Evolutionary conservation across 2,888 invertebrate species (phyloP).

Genomic region (Troides helena): DNA sequence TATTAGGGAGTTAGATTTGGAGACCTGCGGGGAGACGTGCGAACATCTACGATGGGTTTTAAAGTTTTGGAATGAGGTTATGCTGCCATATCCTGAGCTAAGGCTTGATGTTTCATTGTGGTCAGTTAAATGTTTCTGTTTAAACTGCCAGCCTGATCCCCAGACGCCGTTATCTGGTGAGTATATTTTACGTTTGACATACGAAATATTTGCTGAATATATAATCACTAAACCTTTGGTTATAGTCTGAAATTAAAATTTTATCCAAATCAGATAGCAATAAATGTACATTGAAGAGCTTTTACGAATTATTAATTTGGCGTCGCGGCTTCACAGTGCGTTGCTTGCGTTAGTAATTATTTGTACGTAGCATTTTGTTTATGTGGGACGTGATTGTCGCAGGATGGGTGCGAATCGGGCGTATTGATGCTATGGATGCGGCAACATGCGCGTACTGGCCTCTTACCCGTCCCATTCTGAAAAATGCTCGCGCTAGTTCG

Average conservation of each 20-base stretch:
- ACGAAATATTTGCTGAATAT: no score
- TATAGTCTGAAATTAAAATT: neutral
- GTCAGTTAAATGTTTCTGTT: slow-evolving; percentile 62
- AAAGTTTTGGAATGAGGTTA: slow-evolving; percentile 65
- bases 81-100: slow-evolving; percentile 60
- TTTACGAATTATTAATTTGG: neutral
- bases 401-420: slow-evolving; percentile 74
- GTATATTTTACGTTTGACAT: slow-evolving; percentile 3
- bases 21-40: slow-evolving; percentile 58
- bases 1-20: slow-evolving; percentile 60
- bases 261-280: neutral
- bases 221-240: neutral
- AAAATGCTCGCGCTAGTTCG: slow-evolving; percentile 47
- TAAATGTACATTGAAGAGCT: neutral
- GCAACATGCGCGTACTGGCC: slow-evolving; percentile 62
- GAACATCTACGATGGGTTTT: slow-evolving; percentile 64
- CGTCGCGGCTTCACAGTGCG: neutral
- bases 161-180: slow-evolving; percentile 54
- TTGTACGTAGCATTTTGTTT: neutral
- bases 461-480: slow-evolving; percentile 56
- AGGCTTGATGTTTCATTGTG: slow-evolving; percentile 64
- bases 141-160: slow-evolving; percentile 57
- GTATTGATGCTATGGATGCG: slow-evolving; percentile 57
- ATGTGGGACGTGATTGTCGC: neutral
- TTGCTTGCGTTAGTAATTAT: neutral